Conservation (phyloP, 2,113 vertebrate genomes). For the Pygoscelis antarcticus region DNA sequence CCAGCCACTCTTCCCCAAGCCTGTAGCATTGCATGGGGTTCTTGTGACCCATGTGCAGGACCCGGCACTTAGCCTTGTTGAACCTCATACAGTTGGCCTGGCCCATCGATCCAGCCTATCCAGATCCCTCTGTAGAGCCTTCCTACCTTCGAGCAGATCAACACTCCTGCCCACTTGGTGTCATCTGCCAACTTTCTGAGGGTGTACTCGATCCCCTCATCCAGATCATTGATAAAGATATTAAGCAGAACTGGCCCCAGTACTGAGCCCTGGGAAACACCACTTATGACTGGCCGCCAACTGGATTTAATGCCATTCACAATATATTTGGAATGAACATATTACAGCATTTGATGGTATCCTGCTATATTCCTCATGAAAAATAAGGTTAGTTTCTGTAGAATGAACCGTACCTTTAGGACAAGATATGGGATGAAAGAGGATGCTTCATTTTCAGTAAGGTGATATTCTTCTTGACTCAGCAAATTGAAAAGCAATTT, state of each 20-base stretch:
- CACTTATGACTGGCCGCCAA: fast-evolving
- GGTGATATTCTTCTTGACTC: slow-evolving; percentile 89
- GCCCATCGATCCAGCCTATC: neutral
- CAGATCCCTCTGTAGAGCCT: neutral
- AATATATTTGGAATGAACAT: neutral
- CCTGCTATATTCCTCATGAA: neutral
- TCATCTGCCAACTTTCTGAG: neutral
- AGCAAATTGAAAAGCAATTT: slow-evolving; percentile 91
- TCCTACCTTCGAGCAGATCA: neutral
- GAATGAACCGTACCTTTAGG: slow-evolving; percentile 82
- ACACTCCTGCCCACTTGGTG: neutral
- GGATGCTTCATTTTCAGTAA: slow-evolving; percentile 92
- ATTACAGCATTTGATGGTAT: neutral
- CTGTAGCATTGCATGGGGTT: fast-evolving
- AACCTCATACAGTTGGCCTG: fast-evolving
- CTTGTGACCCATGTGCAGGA: neutral
- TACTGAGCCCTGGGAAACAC: neutral
- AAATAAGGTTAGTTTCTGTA: neutral
- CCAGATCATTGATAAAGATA: neutral
- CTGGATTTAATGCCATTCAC: neutral
- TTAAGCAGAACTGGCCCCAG: neutral
- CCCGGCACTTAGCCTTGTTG: neutral
- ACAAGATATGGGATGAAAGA: slow-evolving; percentile 96
- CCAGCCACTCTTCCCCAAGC: neutral
- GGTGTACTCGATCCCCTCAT: fast-evolving